Percentiles rank a stretch among this genome's conserved stretches.
These are phyloP conservation scores for Sphaerophoria rueppellii DNA, from an alignment of 2,888 invertebrate genomes.

Conservation along the genomic window DNA sequence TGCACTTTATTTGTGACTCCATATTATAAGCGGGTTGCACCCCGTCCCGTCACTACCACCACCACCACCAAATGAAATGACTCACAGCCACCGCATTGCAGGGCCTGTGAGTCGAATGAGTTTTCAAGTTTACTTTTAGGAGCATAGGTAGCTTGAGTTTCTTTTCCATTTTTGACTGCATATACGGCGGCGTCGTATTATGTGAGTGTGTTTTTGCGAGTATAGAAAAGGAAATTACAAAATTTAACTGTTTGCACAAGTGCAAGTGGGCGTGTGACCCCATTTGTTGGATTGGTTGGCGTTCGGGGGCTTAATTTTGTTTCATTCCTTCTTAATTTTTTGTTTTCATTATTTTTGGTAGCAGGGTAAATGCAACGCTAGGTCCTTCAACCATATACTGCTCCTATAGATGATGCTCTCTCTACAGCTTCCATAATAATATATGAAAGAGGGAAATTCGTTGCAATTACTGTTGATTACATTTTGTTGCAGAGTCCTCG, in stretches of 20 bases:
- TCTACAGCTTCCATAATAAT: not conserved
- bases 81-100: constrained; percentile 52
- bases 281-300: constrained; percentile 52
- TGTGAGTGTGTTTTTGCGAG: constrained; percentile 15
- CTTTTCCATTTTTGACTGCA: not conserved
- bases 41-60: too few relatives aligned
- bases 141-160: constrained; percentile 38
- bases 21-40: not conserved
- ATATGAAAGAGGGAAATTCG: constrained; percentile 36
- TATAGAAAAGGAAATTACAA: constrained; percentile 58
- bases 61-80: too few relatives aligned
- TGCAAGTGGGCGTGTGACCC: constrained; percentile 70
- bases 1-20: constrained; percentile 39
- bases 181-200: constrained; percentile 13
- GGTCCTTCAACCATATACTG: constrained; percentile 7
- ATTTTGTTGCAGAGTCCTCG: constrained; percentile 39
- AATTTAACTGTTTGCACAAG: constrained; percentile 62
- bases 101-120: constrained; percentile 31
- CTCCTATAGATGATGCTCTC: too few relatives aligned
- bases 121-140: constrained; percentile 36
- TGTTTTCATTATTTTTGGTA: not conserved
- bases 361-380: constrained; percentile 28
- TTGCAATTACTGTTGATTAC: constrained; percentile 68
- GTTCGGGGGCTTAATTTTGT: constrained; percentile 17
- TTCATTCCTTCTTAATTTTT: not conserved